phyloP scores from a whole-genome alignment of 2,113 vertebrate genomes.

The Camelus dromedarius region DNA sequence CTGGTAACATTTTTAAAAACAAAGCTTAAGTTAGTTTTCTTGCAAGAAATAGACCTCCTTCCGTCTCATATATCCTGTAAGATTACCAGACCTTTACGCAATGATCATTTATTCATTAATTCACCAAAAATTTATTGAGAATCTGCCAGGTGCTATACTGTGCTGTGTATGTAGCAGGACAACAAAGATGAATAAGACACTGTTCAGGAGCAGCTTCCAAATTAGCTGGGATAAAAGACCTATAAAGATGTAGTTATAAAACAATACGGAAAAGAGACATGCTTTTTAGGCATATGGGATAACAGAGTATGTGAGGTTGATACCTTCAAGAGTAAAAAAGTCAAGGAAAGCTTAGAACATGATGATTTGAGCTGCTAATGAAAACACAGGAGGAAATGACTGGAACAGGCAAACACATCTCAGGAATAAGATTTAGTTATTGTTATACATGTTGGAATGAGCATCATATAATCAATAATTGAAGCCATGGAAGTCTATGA shows the following conservation, averaged over 20 bases:
- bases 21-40: background rate
- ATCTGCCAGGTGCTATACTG: background rate
- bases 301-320: background rate
- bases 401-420: background rate
- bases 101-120: background rate
- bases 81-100: background rate
- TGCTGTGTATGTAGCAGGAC: background rate
- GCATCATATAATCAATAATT: background rate
- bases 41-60: background rate
- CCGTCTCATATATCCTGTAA: background rate
- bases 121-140: background rate
- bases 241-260: background rate
- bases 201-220: background rate
- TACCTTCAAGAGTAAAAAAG: background rate
- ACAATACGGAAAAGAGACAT: background rate
- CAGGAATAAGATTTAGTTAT: background rate
- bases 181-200: background rate
- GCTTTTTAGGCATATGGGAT: background rate
- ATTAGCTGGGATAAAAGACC: background rate
- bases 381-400: background rate
- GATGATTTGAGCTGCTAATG: constrained; percentile 12
- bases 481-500: background rate
- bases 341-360: background rate
- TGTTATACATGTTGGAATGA: background rate
- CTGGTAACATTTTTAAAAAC: background rate